Conservation (phyloP, 2,888 invertebrate genomes). For the Orchesellides sinensis region DNA sequence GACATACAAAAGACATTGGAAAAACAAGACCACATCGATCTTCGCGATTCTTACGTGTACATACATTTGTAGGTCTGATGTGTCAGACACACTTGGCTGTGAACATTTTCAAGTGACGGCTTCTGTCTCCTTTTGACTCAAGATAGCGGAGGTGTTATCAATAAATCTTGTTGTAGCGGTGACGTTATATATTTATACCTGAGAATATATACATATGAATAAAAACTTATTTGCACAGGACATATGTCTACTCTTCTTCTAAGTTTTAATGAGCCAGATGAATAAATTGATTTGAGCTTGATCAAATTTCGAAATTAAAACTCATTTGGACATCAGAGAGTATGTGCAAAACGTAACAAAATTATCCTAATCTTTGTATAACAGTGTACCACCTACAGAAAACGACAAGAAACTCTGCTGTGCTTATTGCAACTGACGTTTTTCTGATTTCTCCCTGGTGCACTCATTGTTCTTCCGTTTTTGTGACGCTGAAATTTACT, state of each 20-base stretch:
- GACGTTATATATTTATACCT: neutral
- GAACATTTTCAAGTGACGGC: conserved; percentile 11
- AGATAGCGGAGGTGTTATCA: conserved; percentile 32
- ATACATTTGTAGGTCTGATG: neutral
- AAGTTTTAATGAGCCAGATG: conserved; percentile 26
- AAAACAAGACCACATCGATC: neutral
- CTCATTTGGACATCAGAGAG: neutral
- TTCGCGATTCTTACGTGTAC: neutral
- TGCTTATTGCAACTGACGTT: no score
- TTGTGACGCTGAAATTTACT: neutral
- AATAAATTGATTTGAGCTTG: conserved; percentile 15
- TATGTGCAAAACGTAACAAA: neutral
- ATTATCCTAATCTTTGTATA: neutral
- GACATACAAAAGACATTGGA: neutral
- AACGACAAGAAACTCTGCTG: neutral
- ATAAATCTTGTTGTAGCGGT: conserved; percentile 13
- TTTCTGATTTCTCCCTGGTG: neutral
- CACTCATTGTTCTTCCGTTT: no score
- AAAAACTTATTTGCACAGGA: conserved; percentile 11
- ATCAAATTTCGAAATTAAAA: neutral
- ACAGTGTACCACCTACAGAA: neutral
- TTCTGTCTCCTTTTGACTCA: conserved; percentile 22
- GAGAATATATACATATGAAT: neutral
- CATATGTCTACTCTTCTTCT: conserved; percentile 2
- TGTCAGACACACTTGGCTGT: neutral